Evolutionary conservation across 2,888 invertebrate species (phyloP).

Genomic region (Oligia strigilis): DNA sequence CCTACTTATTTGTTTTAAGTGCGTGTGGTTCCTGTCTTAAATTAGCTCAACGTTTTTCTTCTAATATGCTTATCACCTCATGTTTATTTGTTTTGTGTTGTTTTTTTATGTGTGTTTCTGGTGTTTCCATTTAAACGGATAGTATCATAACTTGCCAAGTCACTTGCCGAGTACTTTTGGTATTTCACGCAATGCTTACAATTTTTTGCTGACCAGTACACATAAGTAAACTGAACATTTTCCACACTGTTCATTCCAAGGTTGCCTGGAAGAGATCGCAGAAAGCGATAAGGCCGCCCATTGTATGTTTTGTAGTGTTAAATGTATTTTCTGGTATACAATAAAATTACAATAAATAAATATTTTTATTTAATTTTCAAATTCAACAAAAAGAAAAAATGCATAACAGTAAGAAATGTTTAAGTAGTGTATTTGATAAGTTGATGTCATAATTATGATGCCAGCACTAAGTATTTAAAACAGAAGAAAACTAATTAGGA

Average conservation of each 20-base stretch:
- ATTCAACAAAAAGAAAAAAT: not conserved
- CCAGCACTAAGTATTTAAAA: not conserved
- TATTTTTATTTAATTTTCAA: not conserved
- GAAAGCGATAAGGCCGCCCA: no score
- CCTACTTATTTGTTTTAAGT: conserved; percentile 18
- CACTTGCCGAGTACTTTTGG: not conserved
- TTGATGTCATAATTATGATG: not conserved
- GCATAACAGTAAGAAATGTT: not conserved
- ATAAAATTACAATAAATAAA: no score
- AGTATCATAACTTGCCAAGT: conserved; percentile 18
- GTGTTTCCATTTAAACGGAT: conserved; percentile 13
- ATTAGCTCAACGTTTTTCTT: conserved; percentile 16
- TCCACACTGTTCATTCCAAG: no score
- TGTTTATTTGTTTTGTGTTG: no score
- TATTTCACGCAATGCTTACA: not conserved
- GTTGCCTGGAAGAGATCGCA: not conserved
- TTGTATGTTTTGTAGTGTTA: no score
- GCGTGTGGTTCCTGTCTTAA: conserved; percentile 7
- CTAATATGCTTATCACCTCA: conserved; percentile 8
- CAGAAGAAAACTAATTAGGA: not conserved
- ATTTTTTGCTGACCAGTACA: not conserved
- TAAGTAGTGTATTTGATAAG: not conserved
- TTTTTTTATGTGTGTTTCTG: no score
- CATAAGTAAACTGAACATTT: not conserved
- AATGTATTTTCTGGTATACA: no score